Base-by-base conservation (phyloP, 2,888 invertebrate genomes). In the Apodemia mormo region DNA sequence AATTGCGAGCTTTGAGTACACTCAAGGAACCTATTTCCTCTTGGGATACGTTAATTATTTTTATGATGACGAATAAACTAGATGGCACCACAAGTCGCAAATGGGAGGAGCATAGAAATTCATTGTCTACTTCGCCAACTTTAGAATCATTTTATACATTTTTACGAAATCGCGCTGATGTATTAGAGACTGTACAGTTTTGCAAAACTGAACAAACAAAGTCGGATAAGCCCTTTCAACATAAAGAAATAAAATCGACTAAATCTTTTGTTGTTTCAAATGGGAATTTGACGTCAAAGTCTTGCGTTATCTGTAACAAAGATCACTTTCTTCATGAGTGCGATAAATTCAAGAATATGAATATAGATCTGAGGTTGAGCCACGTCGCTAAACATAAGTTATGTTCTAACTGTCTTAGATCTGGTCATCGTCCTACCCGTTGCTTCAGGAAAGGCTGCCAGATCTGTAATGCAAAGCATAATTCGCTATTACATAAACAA, bases 31-130 rank as follows among this genome's bases (percentile, higher is more conserved):
- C 58, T 8, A 58, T 30, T 10, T 10, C 5, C 1, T 9, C 7
- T 30, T 58, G 58, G 58, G 58, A 58, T 30, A 30, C 58, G 8
- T 29, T 58, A 22, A 58, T 58, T 29, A 58, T 58, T 58, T 30
- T n/a, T 58, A 58, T 58, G 58, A 30, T 58, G 29, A 10, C 58
- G 9, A 29, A 30, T 30, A 58, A 58, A n/a, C n/a, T 58, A 9
- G 29, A 58, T 58, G 4, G 29, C 9, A 2, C 29, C 29, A 58
- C 58, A 2, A 10, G 58, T 58, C 29, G 29, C 10, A 69, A 70
- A 22, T 75, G 75, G 75, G 75, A 75, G 58, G 74, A 73, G 30
- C 58, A 22, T 65, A 68, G 72, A 45, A 71, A 58, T 52, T 61
- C 29, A 2, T 33, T 54, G 30, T 30, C 30, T 70, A 67, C 6